Evolutionary conservation across 1,140 invertebrate species (phyloP).

Genomic region (Drosophila triauraria): DNA sequence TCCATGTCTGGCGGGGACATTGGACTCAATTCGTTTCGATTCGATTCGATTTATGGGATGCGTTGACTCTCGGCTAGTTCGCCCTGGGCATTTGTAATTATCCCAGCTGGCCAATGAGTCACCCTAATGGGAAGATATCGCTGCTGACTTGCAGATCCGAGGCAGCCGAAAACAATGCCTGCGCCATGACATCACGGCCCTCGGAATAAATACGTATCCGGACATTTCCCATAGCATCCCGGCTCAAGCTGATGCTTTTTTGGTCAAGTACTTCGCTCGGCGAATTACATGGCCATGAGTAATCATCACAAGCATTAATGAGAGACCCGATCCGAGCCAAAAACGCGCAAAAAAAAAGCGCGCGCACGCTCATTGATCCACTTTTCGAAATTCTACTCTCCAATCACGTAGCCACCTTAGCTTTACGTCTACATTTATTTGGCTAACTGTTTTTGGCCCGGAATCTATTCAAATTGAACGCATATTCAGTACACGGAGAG

Average conservation of each 20-base stretch:
- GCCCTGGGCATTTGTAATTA: conserved; percentile 45
- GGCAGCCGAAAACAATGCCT: conserved; percentile 39
- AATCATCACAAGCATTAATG: conserved; percentile 65
- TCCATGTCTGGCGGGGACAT: conserved; percentile 1
- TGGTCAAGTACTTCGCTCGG: conserved; percentile 62
- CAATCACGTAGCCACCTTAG: conserved; percentile 70
- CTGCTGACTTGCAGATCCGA: conserved; percentile 70
- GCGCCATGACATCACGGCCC: conserved; percentile 65
- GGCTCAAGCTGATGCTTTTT: conserved; percentile 35
- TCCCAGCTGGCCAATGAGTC: conserved; percentile 55
- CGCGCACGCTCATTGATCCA: conserved; percentile 68
- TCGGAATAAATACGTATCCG: conserved; percentile 69
- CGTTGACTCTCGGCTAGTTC: conserved; percentile 22
- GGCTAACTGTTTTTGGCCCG: conserved; percentile 70
- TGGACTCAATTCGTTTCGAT: conserved; percentile 11
- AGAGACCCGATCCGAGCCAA: conserved; percentile 16
- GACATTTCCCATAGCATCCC: conserved; percentile 69
- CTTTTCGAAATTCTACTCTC: conserved; percentile 67
- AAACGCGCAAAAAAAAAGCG: conserved; percentile 54
- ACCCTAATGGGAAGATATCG: conserved; percentile 38
- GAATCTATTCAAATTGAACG: conserved; percentile 52
- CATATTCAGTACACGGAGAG: conserved; percentile 1
- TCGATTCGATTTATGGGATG: conserved; percentile 9
- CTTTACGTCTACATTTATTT: conserved; percentile 59
- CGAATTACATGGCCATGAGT: conserved; percentile 79